These are phyloP conservation scores for Napeogenes sylphis DNA, from an alignment of 2,888 invertebrate species.

Conservation along the genomic window DNA sequence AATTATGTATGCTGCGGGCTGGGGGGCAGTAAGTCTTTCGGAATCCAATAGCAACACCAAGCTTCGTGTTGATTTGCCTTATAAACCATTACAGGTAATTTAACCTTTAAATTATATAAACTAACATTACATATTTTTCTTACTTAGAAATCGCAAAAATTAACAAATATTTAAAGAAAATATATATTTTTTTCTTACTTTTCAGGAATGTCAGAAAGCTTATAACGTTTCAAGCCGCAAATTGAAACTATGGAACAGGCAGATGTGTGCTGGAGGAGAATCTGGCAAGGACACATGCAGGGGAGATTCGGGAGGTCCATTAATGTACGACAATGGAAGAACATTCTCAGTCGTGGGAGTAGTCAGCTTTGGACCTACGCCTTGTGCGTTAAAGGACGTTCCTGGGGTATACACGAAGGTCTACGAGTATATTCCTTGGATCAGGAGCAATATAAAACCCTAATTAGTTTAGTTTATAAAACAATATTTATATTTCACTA, in stretches of 20 bases:
- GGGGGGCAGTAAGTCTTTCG: constrained; percentile 68
- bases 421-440: constrained; percentile 77
- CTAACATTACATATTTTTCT: background rate
- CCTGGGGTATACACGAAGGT: constrained; percentile 83
- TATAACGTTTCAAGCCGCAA: constrained; percentile 15
- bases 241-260: constrained; percentile 37
- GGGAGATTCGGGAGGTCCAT: constrained; percentile 82
- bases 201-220: constrained; percentile 27
- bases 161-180: too few relatives aligned
- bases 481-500: background rate
- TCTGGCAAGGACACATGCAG: constrained; percentile 76
- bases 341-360: constrained; percentile 64
- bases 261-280: constrained; percentile 79
- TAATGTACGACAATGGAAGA: constrained; percentile 60
- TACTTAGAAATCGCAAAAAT: too few relatives aligned
- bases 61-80: constrained; percentile 43
- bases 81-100: constrained; percentile 36
- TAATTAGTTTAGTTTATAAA: constrained; percentile 20
- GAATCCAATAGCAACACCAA: constrained; percentile 42
- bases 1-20: constrained; percentile 61
- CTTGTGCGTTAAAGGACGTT: constrained; percentile 76
- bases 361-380: constrained; percentile 78
- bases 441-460: constrained; percentile 50
- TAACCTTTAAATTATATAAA: constrained; percentile 1
- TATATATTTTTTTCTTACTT: background rate